phyloP scores from a whole-genome alignment of 2,113 vertebrate genomes.

The Dipodomys spectabilis region DNA sequence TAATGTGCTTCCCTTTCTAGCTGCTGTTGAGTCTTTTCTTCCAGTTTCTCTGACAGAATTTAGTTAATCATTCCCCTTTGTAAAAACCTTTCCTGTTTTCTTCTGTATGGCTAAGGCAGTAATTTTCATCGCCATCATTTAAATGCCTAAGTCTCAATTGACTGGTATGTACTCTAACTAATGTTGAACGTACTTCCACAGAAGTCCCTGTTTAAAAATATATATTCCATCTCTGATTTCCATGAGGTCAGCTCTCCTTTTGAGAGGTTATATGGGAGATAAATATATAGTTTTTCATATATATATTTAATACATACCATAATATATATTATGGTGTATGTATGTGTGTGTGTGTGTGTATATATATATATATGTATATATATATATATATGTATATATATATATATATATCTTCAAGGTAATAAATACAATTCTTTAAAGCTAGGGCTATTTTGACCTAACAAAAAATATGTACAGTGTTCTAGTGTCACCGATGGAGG shows the following conservation, averaged over 20 bases:
- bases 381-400: not conserved
- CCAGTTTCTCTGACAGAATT: conserved; percentile 43
- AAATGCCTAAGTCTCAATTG: conserved; percentile 2
- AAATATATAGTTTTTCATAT: not conserved
- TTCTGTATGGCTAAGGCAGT: conserved; percentile 44
- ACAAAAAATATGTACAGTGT: not conserved
- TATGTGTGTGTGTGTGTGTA: no score
- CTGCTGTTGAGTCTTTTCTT: not conserved
- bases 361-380: not conserved
- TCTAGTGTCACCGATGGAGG: no score
- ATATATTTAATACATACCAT: not conserved
- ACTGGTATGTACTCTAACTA: conserved; percentile 67
- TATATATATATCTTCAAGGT: not conserved
- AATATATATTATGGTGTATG: no score
- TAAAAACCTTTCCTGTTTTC: conserved; percentile 72
- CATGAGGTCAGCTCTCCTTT: not conserved
- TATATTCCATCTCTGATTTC: conserved; percentile 64
- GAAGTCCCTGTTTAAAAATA: conserved; percentile 13
- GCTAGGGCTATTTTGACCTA: conserved; percentile 7
- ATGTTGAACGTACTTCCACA: conserved; percentile 9
- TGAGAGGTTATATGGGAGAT: conserved; percentile 14
- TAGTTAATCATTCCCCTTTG: conserved; percentile 62
- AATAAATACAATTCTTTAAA: conserved; percentile 36
- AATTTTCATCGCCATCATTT: conserved; percentile 64
- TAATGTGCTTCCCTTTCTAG: not conserved